phyloP scores from a whole-genome alignment of 2,797 vertebrate species.

The Cuniculus paca region DNA sequence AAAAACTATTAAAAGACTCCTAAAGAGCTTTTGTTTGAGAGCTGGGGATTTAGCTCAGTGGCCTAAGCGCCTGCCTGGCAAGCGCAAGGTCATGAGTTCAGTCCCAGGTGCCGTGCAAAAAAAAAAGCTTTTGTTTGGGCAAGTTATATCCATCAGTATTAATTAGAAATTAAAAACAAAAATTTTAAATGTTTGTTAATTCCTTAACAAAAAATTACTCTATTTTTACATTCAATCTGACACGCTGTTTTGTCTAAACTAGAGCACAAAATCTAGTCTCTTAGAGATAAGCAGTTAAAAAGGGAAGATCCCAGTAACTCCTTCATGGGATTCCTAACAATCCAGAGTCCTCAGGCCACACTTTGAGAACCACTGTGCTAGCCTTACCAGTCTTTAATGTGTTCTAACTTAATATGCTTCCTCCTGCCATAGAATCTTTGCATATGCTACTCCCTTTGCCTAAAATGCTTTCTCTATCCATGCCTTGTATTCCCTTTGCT shows the following conservation, averaged over 20 bases:
- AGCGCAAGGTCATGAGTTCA: too few relatives aligned
- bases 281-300: not conserved
- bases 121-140: not conserved
- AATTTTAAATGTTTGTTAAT: not conserved
- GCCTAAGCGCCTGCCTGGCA: too few relatives aligned
- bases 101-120: too few relatives aligned
- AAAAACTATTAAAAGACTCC: not conserved
- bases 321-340: not conserved
- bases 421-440: not conserved
- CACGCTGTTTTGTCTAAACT: not conserved
- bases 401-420: not conserved
- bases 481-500: not conserved
- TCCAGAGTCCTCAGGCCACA: not conserved
- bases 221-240: not conserved
- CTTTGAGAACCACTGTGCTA: not conserved
- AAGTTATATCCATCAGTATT: not conserved
- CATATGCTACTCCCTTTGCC: not conserved
- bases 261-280: not conserved
- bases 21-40: not conserved
- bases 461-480: not conserved
- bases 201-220: not conserved
- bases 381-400: not conserved
- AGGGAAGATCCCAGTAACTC: not conserved
- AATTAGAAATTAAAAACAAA: not conserved
- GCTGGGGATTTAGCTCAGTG: too few relatives aligned